Base-by-base conservation (phyloP, 2,888 invertebrate genomes). In the Netelia inedita region DNA sequence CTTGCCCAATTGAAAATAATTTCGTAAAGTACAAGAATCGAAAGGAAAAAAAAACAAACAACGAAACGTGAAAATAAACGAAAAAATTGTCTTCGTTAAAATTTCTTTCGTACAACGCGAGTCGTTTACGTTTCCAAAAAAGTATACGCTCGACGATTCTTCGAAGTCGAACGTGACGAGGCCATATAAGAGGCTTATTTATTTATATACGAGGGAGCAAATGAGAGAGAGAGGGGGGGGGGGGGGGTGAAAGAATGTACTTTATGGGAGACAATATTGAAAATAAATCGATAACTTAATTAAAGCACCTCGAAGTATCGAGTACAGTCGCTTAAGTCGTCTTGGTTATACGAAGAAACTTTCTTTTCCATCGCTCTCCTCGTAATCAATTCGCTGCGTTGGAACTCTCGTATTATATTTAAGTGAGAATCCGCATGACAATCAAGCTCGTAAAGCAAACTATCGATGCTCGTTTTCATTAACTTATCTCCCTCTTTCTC, bases 201-300 rank as follows among this genome's bases (percentile, higher is more conserved):
- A 28, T 28, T 28, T 1, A 88, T 82, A 82, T 74, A 76, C 21
- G 68, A 11, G 28, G 5, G 28, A 28, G 28, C 46, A 21, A 72
- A 69, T 59, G 28, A 5, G 28, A 28, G 28, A 28, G 28, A 28
- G 28, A 28, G 28, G 3, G 28, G 66, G 5, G 57, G 73, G 61
- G 43, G 59, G 57, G 10, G n/a, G 28, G 21, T 43, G 61, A 72
- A 84, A 80, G 85, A 72, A 71, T 8, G n/a, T 55, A 79, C 59
- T 88, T 87, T 86, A 88, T 85, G 85, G 80, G 75, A 79, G 85
- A 89, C 89, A 90, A 90, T 91, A 89, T 89, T 86, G 90, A 91
- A 92, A 91, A 91, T 92, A 92, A 92, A 92, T 92, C 90, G 91
- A 92, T 92, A 91, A 92, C 91, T 92, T 91, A 92, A 93, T 93